A percentile compares a stretch with the other conserved stretches of the same genome.
Evolutionary conservation across 2,113 vertebrate genomes (phyloP).

Genomic region (Brienomyrus longianalis): DNA sequence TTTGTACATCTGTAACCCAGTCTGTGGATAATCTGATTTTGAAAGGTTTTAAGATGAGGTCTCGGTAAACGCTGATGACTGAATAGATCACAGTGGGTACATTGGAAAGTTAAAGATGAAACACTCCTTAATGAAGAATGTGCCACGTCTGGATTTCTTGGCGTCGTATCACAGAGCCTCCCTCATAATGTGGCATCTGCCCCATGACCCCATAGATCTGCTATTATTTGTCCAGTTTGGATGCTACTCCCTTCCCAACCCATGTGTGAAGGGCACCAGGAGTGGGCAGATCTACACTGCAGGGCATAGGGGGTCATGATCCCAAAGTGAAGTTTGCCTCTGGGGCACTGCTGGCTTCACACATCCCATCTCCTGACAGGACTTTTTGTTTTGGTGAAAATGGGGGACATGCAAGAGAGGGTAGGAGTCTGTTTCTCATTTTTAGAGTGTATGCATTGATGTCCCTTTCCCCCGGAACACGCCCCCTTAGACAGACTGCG

Average conservation of each 20-base stretch:
- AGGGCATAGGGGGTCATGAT: not conserved
- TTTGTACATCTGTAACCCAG: not conserved
- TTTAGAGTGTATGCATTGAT: not conserved
- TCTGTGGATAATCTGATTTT: not conserved
- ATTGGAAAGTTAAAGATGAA: not conserved
- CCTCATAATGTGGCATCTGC: too few species aligned
- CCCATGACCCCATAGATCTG: not conserved
- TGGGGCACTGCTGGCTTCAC: not conserved
- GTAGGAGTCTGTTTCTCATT: not conserved
- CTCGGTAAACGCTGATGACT: not conserved
- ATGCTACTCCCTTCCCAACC: not conserved
- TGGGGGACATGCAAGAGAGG: too few species aligned
- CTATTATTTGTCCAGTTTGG: not conserved
- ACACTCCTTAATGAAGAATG: not conserved
- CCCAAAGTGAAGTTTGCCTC: not conserved
- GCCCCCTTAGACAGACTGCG: not conserved
- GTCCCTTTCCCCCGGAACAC: not conserved
- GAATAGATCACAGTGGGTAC: not conserved
- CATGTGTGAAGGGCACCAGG: not conserved
- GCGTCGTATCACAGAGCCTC: not conserved
- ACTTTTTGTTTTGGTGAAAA: not conserved
- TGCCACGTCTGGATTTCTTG: not conserved
- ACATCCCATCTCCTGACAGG: not conserved
- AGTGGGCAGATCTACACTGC: not conserved
- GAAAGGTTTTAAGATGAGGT: not conserved